Percentiles rank a stretch among this genome's conserved stretches.
Conservation (phyloP, 2,888 invertebrate species). For the Dinocampus coccinellae region DNA sequence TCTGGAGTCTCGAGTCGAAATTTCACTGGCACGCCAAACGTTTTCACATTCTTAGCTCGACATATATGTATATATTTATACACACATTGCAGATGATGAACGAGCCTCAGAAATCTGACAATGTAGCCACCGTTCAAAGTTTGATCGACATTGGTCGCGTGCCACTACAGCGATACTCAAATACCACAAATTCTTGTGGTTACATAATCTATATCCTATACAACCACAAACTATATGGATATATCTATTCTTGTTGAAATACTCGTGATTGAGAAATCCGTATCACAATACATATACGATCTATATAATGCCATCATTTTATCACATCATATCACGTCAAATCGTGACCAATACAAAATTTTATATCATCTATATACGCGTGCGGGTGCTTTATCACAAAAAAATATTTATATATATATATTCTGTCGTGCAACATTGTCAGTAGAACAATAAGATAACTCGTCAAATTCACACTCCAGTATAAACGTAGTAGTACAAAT, state of each 20-base stretch:
- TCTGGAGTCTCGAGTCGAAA: background rate
- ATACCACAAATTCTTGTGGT: constrained; percentile 31
- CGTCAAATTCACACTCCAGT: background rate
- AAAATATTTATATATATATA: too few species aligned
- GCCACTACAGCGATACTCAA: constrained; percentile 8
- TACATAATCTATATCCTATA: background rate
- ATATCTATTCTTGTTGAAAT: background rate
- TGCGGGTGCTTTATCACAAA: too few species aligned
- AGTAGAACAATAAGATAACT: background rate
- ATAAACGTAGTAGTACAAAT: background rate
- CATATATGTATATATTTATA: background rate
- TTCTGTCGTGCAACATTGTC: background rate
- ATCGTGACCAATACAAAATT: too few species aligned
- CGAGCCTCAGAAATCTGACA: constrained; percentile 19
- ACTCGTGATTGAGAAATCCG: background rate
- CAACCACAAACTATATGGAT: background rate
- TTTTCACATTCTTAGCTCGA: background rate
- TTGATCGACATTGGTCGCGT: constrained; percentile 32
- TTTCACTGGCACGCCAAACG: background rate
- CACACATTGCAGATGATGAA: background rate
- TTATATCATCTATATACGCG: too few species aligned
- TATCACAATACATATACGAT: background rate
- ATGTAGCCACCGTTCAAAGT: constrained; percentile 3
- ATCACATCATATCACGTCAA: background rate
- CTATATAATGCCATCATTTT: background rate